phyloP scores from a whole-genome alignment of 1,140 invertebrate species.

The Nephila pilipes region DNA sequence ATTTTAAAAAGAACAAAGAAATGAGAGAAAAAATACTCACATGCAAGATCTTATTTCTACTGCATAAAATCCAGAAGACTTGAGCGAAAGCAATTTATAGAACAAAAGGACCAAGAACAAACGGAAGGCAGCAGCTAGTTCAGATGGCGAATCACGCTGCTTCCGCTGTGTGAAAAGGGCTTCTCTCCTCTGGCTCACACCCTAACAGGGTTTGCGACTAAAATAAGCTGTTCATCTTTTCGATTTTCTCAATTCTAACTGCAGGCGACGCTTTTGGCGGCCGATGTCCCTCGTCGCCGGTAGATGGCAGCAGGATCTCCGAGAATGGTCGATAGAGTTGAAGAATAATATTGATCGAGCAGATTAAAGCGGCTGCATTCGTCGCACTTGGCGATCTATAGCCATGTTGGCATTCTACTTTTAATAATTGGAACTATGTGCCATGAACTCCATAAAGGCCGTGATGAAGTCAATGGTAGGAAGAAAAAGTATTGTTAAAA shows the following conservation, averaged over 20 bases:
- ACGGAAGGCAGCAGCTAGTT: neutral
- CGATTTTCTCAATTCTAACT: neutral
- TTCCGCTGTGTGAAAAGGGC: neutral
- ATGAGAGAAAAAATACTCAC: neutral
- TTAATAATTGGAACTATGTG: slow-evolving; percentile 21
- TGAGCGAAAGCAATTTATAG: neutral
- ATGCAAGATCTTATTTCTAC: neutral
- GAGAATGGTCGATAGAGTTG: slow-evolving; percentile 44
- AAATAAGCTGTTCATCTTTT: slow-evolving; percentile 59
- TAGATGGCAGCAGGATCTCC: slow-evolving; percentile 38
- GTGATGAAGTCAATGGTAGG: slow-evolving; percentile 1
- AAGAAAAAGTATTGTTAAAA: neutral
- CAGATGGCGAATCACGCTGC: slow-evolving; percentile 37
- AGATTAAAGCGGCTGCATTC: slow-evolving; percentile 36
- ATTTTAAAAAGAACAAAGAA: neutral
- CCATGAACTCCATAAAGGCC: neutral
- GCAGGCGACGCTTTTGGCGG: slow-evolving; percentile 6
- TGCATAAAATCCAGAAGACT: neutral
- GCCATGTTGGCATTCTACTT: slow-evolving; percentile 33
- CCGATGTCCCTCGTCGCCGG: neutral
- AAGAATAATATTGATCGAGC: slow-evolving; percentile 57
- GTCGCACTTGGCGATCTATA: slow-evolving; percentile 38
- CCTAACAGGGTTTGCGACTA: slow-evolving; percentile 54
- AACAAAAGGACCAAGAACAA: neutral
- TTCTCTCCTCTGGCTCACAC: slow-evolving; percentile 34